Evolutionary conservation across 2,113 vertebrate species (phyloP).

Genomic region (Apodemus speciosus): DNA sequence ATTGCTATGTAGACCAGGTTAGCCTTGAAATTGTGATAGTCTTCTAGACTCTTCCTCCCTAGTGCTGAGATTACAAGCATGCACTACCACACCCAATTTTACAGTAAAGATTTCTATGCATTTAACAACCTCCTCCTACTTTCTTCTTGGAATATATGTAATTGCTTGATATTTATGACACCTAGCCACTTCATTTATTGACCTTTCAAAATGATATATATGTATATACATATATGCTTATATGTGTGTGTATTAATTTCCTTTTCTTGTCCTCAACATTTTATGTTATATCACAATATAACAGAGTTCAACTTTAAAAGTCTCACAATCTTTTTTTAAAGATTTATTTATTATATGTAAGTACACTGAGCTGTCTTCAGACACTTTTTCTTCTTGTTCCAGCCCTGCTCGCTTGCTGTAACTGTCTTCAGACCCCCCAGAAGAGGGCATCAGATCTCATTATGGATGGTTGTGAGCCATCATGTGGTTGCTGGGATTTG

Average conservation of each 20-base stretch:
- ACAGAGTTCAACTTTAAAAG: not conserved
- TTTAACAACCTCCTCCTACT: not conserved
- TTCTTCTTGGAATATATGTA: not conserved
- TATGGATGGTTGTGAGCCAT: no score
- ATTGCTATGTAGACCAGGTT: not conserved
- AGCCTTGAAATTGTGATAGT: not conserved
- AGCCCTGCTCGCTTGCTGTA: no score
- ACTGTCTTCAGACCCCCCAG: no score
- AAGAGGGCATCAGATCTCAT: no score
- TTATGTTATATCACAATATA: not conserved
- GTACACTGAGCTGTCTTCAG: no score
- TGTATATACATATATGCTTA: not conserved
- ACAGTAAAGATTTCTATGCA: not conserved
- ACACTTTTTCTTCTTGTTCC: no score
- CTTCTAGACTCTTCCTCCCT: not conserved
- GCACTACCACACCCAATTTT: not conserved
- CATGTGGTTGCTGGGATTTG: no score
- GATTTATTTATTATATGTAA: no score
- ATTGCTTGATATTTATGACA: conserved; percentile 21
- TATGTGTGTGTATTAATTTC: not conserved
- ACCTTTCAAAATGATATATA: conserved; percentile 16
- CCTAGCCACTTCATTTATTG: conserved; percentile 27
- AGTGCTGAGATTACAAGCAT: not conserved
- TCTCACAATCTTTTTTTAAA: no score
- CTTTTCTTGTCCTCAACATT: not conserved